These are phyloP conservation scores for Notiomystis cincta DNA, from an alignment of 2,113 vertebrate genomes.

Conservation along the genomic window DNA sequence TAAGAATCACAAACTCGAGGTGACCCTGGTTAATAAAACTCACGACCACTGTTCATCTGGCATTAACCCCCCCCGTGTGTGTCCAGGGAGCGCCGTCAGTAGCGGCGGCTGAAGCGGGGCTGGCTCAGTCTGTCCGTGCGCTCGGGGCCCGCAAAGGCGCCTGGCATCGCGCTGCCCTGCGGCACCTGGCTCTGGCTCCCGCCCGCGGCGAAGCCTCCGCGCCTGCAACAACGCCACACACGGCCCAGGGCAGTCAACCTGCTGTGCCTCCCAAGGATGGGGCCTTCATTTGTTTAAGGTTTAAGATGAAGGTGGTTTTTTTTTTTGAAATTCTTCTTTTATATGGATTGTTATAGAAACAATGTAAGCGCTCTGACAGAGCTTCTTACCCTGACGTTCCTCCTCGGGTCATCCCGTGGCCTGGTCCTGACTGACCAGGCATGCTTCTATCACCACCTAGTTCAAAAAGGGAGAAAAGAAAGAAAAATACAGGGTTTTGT, in stretches of 20 bases:
- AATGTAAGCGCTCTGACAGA: not conserved
- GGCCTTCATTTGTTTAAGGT: fast-evolving
- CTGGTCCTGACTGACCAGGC: conserved; percentile 74
- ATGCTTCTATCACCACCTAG: conserved; percentile 81
- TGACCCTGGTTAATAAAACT: conserved; percentile 28
- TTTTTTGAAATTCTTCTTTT: no score
- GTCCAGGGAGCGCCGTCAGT: conserved; percentile 43
- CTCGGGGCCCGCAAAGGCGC: conserved; percentile 74
- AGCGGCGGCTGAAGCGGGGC: conserved; percentile 65
- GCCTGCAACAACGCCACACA: conserved; percentile 59
- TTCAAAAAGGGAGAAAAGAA: fast-evolving
- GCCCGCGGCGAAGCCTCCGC: conserved; percentile 78
- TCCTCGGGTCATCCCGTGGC: conserved; percentile 78
- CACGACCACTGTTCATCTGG: not conserved
- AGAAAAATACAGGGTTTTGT: not conserved
- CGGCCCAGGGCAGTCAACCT: not conserved
- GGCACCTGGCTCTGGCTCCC: conserved; percentile 79
- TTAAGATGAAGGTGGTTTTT: no score
- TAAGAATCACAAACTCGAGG: not conserved
- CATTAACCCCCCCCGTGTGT: no score
- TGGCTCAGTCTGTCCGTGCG: conserved; percentile 9
- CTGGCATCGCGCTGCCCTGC: conserved; percentile 73
- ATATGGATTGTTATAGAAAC: not conserved
- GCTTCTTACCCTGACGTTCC: conserved; percentile 82
- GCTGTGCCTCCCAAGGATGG: not conserved